Evolutionary conservation across 1,140 invertebrate species (phyloP).

Genomic region (Nephila pilipes): DNA sequence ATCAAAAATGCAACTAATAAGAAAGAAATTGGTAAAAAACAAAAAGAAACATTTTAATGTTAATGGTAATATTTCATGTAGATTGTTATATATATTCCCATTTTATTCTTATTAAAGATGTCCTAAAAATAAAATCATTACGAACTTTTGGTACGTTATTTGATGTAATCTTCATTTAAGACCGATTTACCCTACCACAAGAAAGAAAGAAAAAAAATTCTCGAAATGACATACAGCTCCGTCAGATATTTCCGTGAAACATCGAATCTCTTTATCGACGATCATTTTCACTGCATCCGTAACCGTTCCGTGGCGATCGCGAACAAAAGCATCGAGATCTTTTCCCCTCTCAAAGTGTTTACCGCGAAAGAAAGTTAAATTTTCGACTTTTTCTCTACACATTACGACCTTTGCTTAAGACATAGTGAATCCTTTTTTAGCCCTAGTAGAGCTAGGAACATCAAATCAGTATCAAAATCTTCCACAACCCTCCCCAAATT

Average conservation of each 20-base stretch:
- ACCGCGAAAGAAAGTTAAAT: constrained; percentile 72
- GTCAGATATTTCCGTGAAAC: neutral
- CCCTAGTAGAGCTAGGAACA: constrained; percentile 69
- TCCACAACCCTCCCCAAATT: constrained; percentile 69
- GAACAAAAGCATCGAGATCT: constrained; percentile 3
- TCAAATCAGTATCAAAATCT: constrained; percentile 77
- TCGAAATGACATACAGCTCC: neutral
- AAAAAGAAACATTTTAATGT: too few relatives aligned
- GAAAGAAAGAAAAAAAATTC: neutral
- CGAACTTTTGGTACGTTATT: neutral
- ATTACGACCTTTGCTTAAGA: constrained; percentile 74
- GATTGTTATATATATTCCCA: too few relatives aligned
- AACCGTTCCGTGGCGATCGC: neutral
- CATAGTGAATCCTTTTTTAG: constrained; percentile 65
- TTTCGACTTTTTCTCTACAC: constrained; percentile 67
- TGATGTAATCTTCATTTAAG: neutral
- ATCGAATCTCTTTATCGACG: neutral
- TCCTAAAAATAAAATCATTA: too few relatives aligned
- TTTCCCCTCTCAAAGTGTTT: constrained; percentile 46
- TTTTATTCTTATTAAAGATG: too few relatives aligned
- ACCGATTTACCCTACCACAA: neutral
- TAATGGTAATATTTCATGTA: too few relatives aligned
- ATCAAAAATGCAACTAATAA: too few relatives aligned
- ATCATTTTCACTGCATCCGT: constrained; percentile 31
- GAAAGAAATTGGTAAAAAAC: too few relatives aligned